Conservation (phyloP, 2,888 invertebrate species). For the Stenodema calcarata region DNA sequence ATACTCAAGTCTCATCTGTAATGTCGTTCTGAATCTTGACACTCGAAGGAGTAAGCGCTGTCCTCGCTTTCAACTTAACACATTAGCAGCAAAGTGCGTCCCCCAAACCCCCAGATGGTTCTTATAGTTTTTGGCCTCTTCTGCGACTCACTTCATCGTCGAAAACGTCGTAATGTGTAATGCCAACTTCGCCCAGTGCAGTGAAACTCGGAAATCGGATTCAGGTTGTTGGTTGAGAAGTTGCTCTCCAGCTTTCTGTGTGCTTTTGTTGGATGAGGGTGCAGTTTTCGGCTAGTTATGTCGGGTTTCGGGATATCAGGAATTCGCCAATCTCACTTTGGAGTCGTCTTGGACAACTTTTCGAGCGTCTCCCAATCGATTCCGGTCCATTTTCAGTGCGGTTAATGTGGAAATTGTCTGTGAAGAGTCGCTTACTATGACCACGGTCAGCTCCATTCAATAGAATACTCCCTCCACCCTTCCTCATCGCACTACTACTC, state of each 20-base stretch:
- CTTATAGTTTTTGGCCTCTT: neutral
- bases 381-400: neutral
- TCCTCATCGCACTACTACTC: neutral
- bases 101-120: neutral
- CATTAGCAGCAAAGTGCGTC: neutral
- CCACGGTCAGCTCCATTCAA: constrained; percentile 27
- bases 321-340: neutral
- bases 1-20: too few species aligned
- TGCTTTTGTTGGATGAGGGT: neutral
- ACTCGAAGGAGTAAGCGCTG: neutral
- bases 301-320: neutral
- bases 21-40: neutral
- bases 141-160: neutral
- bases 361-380: neutral
- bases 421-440: constrained; percentile 22
- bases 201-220: neutral
- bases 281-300: neutral
- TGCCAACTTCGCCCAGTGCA: neutral
- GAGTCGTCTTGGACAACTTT: neutral
- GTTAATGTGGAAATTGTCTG: neutral
- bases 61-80: too few species aligned
- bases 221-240: neutral
- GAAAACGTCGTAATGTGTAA: neutral
- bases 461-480: neutral
- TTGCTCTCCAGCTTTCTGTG: neutral